Evolutionary conservation across 2,888 invertebrate genomes (phyloP), one percentile per base, ranked within the genome.

Genomic region (Theretra japonica): DNA sequence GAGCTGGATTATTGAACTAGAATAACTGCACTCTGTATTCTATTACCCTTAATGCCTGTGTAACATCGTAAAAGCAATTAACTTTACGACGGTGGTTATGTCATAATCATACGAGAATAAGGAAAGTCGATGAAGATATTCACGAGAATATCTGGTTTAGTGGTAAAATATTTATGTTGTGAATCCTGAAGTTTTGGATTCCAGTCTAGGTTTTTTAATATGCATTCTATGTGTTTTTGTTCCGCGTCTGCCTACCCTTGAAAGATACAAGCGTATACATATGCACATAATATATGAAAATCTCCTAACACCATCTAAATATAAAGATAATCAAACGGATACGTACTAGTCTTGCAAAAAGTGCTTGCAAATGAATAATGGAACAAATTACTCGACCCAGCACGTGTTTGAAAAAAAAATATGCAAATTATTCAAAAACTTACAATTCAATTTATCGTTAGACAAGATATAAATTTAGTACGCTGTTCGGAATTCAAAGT

Each of bases 321-420:
- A 41, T 41, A 65, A 48, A 7, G 23, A 48, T 65, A 21, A 65
- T 30, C 28, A 60, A 19, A 30, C 28, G 17, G 53, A 53, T n/a
- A 17, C 17, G 17, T 30, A 60, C n/a, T n/a, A 30, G 28, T 23
- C 21, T 17, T 6, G 21, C 48, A 21, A 41, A 41, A 65, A 65
- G 21, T 41, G 48, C 48, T 23, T 23, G 23, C 17, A 65, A 6
- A 65, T 65, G 65, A 65, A 65, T 65, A 48, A 65, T 65, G 65
- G 41, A 65, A 23, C 48, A 65, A 48, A 65, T 65, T 65, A 65
- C 41, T 17, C 62, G 21, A 15, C 23, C 15, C 5, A 6, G 65
- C 65, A 65, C 65, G 65, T 25, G 65, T 65, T 65, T 41, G 33
- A 59, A 65, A 65, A 53, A n/a, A 65, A 65, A 65, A 65, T 65